phyloP scores from a whole-genome alignment of 2,888 invertebrate species.

The Trichogramma evanescens region DNA sequence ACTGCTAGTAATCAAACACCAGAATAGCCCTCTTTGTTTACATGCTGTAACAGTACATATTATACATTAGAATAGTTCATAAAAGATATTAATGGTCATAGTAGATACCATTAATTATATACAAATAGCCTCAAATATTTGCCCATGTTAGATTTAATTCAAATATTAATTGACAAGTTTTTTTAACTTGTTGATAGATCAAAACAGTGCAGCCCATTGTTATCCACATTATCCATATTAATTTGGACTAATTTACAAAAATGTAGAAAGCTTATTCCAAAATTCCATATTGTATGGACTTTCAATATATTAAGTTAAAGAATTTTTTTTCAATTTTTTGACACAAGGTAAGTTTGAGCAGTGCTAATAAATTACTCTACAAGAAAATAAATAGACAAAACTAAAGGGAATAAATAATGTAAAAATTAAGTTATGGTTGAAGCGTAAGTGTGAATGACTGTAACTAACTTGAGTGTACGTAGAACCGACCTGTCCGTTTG shows the following conservation, averaged over 20 bases:
- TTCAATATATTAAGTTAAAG: not conserved
- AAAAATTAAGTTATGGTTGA: conserved; percentile 30
- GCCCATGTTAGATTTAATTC: conserved; percentile 1
- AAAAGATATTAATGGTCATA: conserved; percentile 14
- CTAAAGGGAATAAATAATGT: conserved; percentile 18
- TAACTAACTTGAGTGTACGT: conserved; percentile 49
- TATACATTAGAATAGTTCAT: conserved; percentile 29
- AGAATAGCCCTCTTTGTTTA: conserved; percentile 36
- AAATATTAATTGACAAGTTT: conserved; percentile 10
- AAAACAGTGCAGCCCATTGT: conserved; percentile 18
- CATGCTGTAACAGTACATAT: conserved; percentile 43
- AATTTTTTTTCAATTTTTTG: conserved; percentile 9
- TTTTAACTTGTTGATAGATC: conserved; percentile 10
- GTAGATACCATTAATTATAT: conserved; percentile 8
- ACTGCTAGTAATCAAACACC: conserved; percentile 33
- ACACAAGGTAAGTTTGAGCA: conserved; percentile 12
- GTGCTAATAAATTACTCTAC: conserved; percentile 21
- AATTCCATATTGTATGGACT: not conserved
- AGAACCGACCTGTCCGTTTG: conserved; percentile 58
- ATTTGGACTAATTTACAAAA: not conserved
- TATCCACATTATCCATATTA: conserved; percentile 16
- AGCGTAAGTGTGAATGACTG: conserved; percentile 46
- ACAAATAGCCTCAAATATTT: conserved; percentile 2
- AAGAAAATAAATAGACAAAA: conserved; percentile 21
- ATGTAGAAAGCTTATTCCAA: conserved; percentile 10